phyloP scores from a whole-genome alignment of 2,113 vertebrate species.

The Pteropus alecto region DNA sequence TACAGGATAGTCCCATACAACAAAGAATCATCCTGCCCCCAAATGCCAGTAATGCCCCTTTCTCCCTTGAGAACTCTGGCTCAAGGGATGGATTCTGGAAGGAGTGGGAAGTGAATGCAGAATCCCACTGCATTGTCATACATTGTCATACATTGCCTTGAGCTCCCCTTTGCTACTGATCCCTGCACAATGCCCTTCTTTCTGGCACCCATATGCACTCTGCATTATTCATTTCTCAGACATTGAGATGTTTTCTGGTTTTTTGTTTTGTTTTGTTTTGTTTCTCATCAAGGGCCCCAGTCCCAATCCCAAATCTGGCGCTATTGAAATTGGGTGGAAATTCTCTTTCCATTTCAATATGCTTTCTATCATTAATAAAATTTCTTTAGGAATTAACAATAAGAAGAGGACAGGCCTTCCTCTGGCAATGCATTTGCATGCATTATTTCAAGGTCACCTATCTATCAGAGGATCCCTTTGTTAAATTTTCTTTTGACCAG shows the following conservation, averaged over 20 bases:
- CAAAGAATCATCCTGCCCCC: neutral
- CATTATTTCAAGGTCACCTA: neutral
- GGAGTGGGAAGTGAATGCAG: neutral
- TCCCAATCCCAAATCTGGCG: neutral
- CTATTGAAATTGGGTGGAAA: neutral
- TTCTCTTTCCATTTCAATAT: neutral
- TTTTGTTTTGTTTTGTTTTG: neutral
- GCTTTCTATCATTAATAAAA: neutral
- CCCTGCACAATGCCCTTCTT: neutral
- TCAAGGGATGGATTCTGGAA: neutral
- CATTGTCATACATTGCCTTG: neutral
- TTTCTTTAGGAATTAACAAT: neutral
- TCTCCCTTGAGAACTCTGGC: neutral
- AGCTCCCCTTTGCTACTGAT: neutral
- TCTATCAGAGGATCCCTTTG: neutral
- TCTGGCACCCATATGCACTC: rapidly evolving
- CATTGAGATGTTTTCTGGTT: neutral
- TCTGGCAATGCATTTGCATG: neutral
- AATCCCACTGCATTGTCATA: neutral
- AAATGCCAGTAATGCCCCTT: neutral
- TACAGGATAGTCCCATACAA: neutral
- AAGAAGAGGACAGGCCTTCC: neutral
- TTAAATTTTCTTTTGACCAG: neutral
- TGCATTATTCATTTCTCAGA: neutral
- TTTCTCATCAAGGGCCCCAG: neutral